Percentiles rank a stretch among this genome's conserved stretches.
Evolutionary conservation across 2,113 vertebrate genomes (phyloP).

Genomic region (Hipposideros armiger): DNA sequence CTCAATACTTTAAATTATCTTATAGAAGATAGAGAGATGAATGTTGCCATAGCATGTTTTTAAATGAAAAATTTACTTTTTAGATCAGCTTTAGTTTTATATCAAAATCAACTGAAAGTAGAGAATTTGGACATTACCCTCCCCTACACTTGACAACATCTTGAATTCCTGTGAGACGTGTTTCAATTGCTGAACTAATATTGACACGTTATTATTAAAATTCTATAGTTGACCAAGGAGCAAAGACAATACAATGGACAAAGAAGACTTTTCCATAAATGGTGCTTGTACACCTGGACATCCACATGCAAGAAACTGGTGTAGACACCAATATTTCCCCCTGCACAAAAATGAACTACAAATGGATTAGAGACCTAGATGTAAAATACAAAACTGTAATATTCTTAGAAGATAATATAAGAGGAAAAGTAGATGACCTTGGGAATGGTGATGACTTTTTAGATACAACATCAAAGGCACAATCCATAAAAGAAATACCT

Average conservation of each 20-base stretch:
- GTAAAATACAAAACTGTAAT: background rate
- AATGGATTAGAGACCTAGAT: background rate
- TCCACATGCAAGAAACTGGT: background rate
- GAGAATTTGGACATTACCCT: background rate
- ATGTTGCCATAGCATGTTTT: background rate
- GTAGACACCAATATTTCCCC: background rate
- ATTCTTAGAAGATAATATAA: background rate
- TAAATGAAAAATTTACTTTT: background rate
- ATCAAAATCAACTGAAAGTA: background rate
- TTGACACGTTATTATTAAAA: background rate
- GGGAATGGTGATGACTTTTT: background rate
- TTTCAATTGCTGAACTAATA: background rate
- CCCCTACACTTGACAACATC: rapidly evolving
- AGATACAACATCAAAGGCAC: background rate
- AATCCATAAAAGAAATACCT: background rate
- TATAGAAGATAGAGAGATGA: background rate
- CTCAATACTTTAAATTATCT: background rate
- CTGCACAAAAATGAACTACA: background rate
- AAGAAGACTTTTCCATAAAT: background rate
- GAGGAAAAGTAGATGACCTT: background rate
- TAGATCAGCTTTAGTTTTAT: background rate
- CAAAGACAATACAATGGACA: background rate
- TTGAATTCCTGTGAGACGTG: no score
- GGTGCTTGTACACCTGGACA: no score
- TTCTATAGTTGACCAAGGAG: background rate